Evolutionary conservation across 2,888 invertebrate genomes (phyloP).

Genomic region (Brassicogethes aeneus): DNA sequence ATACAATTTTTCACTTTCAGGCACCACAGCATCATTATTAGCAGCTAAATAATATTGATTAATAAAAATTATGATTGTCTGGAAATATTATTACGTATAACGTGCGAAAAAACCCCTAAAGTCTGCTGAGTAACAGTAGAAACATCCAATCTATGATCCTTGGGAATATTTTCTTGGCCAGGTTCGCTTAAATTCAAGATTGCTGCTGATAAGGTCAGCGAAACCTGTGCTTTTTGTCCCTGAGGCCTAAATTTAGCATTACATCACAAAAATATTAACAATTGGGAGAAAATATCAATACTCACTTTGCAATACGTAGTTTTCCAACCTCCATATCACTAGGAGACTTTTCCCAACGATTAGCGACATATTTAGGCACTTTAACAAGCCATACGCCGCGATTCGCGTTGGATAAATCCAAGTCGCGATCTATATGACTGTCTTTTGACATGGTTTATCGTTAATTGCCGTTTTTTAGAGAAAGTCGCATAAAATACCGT

Average conservation of each 20-base stretch:
- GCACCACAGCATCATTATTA: constrained; percentile 57
- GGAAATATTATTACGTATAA: constrained; percentile 51
- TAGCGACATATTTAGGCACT: constrained; percentile 91
- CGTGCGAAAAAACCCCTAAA: constrained; percentile 85
- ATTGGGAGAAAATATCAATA: constrained; percentile 7
- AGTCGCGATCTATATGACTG: constrained; percentile 62
- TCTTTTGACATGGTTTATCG: constrained; percentile 29
- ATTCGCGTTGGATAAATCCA: constrained; percentile 82
- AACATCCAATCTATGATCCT: constrained; percentile 85
- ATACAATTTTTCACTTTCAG: constrained; percentile 73
- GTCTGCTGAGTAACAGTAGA: constrained; percentile 87
- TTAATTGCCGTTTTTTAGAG: too few relatives aligned
- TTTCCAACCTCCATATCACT: constrained; percentile 91
- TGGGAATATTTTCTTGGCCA: constrained; percentile 75
- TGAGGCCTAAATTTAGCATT: constrained; percentile 41
- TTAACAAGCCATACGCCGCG: constrained; percentile 96
- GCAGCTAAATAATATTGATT: constrained; percentile 43
- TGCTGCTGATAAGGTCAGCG: constrained; percentile 72
- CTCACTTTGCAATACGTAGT: constrained; percentile 71
- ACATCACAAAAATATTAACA: neutral
- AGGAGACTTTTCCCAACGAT: constrained; percentile 89
- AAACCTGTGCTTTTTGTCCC: constrained; percentile 80
- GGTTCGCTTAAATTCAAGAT: constrained; percentile 70
- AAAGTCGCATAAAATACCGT: too few relatives aligned
- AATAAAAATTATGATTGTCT: constrained; percentile 5